Base-by-base conservation (phyloP, 2,113 vertebrate genomes). In the Chamaetylas fuelleborni region DNA sequence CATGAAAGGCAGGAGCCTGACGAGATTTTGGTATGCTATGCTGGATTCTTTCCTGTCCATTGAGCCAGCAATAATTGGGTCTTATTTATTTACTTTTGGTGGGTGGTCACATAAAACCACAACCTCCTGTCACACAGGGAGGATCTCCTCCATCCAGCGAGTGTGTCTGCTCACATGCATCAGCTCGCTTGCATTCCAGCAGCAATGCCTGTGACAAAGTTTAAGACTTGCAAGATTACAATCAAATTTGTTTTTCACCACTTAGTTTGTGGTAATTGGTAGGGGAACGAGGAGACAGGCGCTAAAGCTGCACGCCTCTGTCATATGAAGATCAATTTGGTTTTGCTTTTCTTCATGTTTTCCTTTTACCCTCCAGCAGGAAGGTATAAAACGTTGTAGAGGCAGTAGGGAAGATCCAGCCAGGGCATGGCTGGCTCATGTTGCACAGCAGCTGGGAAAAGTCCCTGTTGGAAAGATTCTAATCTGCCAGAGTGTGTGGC, bases 11-110 rank as follows among this genome's bases (percentile, higher is more conserved):
- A 25, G 22, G 29, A 96, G 81, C 47, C 70, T 92, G 94, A 81
- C 1, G 11, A 79, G 42, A 42, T 94, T 96, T 92, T 12, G 34
- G 60, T 87, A 84, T 47, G 61, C 80, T 95, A 34, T 15, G 1
- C 43, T 96, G 66, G 40, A n/a, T 79, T 93, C 91, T 97, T 96
- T 91, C 58, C 71, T 91, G 72, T 77, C 84, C 81, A 20, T 60
- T 94, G 84, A 93, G 79, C 81, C 94, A 93, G 86, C 81, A 76
- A 22, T 94, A 96, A 96, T 84, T 94, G 76, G 40, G 47, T 94
- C 89, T 96, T 97, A 70, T 86, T 96, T 96, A 95, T 91, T 97
- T 97, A 86, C 71, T 96, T 93, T 92, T 94, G 62, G 76, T 91
- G 93, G 79, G 70, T 66, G 83, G 56, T 81, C 94, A 60, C 83